Evolutionary conservation across 2,797 vertebrate genomes (phyloP).

Genomic region (Falco novaeseelandiae): DNA sequence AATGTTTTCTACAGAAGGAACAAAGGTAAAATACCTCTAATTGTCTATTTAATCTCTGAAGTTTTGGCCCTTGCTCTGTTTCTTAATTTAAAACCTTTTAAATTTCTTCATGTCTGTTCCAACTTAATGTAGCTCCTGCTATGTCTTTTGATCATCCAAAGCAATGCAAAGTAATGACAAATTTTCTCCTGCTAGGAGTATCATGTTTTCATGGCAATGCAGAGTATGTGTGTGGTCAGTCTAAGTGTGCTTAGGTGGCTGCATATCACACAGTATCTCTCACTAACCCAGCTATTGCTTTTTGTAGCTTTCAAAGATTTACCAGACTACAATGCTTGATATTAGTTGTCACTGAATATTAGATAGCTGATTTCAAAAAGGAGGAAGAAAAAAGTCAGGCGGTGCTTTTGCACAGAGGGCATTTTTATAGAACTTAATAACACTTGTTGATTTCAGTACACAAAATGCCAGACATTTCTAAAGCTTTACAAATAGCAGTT

Average conservation of each 20-base stretch:
- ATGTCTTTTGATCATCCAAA: neutral
- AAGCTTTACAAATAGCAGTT: neutral
- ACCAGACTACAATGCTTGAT: neutral
- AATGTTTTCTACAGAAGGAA: constrained; percentile 87
- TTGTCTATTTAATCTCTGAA: neutral
- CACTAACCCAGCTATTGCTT: neutral
- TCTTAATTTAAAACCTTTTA: neutral
- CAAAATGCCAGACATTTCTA: neutral
- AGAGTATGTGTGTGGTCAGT: neutral
- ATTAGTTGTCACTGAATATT: neutral
- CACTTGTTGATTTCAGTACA: neutral
- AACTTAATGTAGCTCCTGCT: neutral
- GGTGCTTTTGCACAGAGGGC: neutral
- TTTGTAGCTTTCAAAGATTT: neutral
- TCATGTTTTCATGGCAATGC: neutral
- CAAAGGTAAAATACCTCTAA: constrained; percentile 86
- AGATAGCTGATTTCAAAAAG: neutral
- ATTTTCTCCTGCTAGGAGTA: neutral
- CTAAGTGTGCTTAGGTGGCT: neutral
- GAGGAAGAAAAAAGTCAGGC: too few species aligned
- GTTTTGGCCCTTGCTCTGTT: neutral
- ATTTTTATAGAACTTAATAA: neutral
- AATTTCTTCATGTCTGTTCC: neutral
- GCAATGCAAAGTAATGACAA: neutral
- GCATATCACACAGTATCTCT: neutral